phyloP scores from a whole-genome alignment of 2,888 invertebrate species.

The Harpagoxenus sublaevis region DNA sequence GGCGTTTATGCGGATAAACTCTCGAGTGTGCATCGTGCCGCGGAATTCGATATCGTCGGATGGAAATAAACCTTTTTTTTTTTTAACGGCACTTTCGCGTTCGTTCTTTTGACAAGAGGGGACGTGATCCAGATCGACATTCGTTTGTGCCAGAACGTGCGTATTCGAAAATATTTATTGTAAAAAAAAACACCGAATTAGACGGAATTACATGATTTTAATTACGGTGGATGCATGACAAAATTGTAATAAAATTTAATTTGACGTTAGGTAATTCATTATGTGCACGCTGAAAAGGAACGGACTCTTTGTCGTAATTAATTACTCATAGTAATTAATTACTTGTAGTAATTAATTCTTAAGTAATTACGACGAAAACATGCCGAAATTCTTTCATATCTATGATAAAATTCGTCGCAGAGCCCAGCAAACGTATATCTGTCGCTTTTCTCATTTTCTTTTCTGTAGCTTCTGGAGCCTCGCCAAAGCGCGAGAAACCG shows the following conservation, averaged over 20 bases:
- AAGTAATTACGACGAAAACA: constrained; percentile 24
- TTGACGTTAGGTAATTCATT: background rate
- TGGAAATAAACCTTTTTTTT: constrained; percentile 37
- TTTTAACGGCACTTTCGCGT: constrained; percentile 20
- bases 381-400: constrained; percentile 23
- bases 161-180: constrained; percentile 2
- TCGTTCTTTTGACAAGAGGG: background rate
- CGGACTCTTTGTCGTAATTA: background rate
- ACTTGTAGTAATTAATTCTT: background rate
- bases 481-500: constrained; percentile 55
- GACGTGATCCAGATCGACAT: background rate
- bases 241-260: constrained; percentile 27
- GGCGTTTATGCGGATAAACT: constrained; percentile 35
- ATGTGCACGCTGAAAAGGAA: no score
- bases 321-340: background rate
- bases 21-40: constrained; percentile 50
- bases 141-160: background rate
- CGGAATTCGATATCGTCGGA: constrained; percentile 46
- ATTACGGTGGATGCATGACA: constrained; percentile 49
- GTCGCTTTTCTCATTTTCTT: background rate
- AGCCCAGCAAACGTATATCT: constrained; percentile 43
- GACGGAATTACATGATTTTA: constrained; percentile 38
- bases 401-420: constrained; percentile 57
- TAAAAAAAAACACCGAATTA: background rate
- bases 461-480: constrained; percentile 45